Base-by-base conservation (phyloP, 2,888 invertebrate genomes). In the Apotomis betuletana region DNA sequence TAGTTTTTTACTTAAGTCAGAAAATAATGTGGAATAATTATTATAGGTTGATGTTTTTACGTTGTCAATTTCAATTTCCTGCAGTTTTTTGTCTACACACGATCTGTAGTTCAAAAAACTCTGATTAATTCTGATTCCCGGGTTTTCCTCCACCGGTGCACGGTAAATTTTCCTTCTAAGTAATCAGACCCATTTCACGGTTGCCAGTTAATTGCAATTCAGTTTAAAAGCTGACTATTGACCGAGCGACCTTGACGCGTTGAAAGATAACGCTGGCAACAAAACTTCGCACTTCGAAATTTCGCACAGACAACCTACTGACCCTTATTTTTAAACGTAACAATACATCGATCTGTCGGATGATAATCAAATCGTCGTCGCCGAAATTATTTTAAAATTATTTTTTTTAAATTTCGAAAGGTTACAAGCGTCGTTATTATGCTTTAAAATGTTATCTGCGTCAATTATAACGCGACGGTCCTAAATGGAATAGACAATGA, bases 251-350 rank as follows among this genome's bases (percentile, higher is more conserved):
- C 69, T 62, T 63, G 69, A 49, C 6, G 36, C 13, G 38, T 46
- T 38, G 5, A 65, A 67, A 62, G 68, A 72, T 72, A 68, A 68
- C 58, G 59, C 36, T 46, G 49, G 44, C 52, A 63, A 59, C 67
- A 58, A 68, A 46, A 57, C 44, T 15, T 41, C n/a, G n/a, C n/a
- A n/a, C n/a, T 63, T 59, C 13, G 6, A 52, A 58, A 41, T 58
- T 63, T 69, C 57, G 67, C 60, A 68, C 67, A 62, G 62, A 51
- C 72, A 68, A 68, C 72, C 72, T 68, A 72, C 72, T 72, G 72
- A 63, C 67, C 67, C 67, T 63, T 72, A 62, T 67, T 72, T 62
- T 54, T 36, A 68, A 72, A 61, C 55, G 60, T 49, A 62, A 68
- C 67, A 71, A 71, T 67, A 58, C 6, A 58, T 36, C 12, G 36